These are phyloP conservation scores for Neodiprion virginianus DNA, from an alignment of 1,140 invertebrate species.

Conservation along the genomic window DNA sequence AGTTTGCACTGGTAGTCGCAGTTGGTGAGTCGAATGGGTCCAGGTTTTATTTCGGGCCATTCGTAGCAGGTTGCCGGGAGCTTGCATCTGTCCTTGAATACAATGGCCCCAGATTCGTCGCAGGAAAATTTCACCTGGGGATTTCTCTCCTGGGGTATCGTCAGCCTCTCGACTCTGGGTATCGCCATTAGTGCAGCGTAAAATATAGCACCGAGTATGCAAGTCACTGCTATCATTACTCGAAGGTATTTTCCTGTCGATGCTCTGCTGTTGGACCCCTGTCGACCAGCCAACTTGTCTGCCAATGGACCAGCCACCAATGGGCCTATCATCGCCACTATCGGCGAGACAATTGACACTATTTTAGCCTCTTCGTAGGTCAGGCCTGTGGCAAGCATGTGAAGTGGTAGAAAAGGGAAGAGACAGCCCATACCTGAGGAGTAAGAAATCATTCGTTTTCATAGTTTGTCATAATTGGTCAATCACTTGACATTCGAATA, in stretches of 20 bases:
- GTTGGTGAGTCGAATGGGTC: conserved; percentile 60
- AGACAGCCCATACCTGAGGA: conserved; percentile 75
- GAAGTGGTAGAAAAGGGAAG: conserved; percentile 76
- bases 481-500: background rate
- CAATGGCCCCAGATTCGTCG: conserved; percentile 67
- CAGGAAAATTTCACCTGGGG: conserved; percentile 74
- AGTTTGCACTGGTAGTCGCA: conserved; percentile 67
- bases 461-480: background rate
- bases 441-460: background rate
- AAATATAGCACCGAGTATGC: conserved; percentile 71
- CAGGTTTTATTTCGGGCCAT: conserved; percentile 67
- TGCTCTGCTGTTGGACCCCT: conserved; percentile 49
- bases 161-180: conserved; percentile 66
- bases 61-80: conserved; percentile 67
- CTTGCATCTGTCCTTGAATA: conserved; percentile 74
- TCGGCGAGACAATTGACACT: conserved; percentile 76
- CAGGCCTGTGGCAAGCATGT: conserved; percentile 75
- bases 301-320: conserved; percentile 72
- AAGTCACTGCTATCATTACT: conserved; percentile 71
- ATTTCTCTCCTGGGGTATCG: conserved; percentile 58
- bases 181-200: conserved; percentile 72
- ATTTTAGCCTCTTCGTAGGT: conserved; percentile 72
- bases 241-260: conserved; percentile 66
- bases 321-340: conserved; percentile 74
- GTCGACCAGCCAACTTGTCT: conserved; percentile 65